These are phyloP conservation scores for Parnassius glacialis DNA, from an alignment of 2,888 invertebrate genomes.

Conservation along the genomic window DNA sequence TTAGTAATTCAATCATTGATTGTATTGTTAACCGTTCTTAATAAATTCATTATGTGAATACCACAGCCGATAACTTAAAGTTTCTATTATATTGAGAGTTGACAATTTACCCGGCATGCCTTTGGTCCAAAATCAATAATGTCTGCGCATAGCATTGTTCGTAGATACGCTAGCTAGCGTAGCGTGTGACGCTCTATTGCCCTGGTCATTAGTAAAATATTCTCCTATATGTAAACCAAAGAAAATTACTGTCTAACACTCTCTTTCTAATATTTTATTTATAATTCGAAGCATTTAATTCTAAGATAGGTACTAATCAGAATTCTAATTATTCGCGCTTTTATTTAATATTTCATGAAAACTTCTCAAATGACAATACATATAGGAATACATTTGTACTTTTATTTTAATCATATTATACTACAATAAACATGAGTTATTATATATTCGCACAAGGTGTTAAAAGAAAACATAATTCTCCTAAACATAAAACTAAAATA, in stretches of 20 bases:
- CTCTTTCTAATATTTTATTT: too few relatives aligned
- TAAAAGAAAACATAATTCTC: conserved; percentile 13
- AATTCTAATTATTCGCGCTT: conserved; percentile 14
- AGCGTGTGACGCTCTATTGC: conserved; percentile 29
- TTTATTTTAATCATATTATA: background rate
- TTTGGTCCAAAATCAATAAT: conserved; percentile 26
- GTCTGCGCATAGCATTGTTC: conserved; percentile 30
- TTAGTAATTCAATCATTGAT: too few relatives aligned
- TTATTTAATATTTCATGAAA: background rate
- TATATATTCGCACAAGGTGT: background rate
- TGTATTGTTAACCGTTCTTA: background rate
- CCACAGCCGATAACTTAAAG: conserved; percentile 5
- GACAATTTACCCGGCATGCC: conserved; percentile 16
- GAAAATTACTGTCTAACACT: background rate
- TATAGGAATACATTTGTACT: background rate
- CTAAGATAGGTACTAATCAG: too few relatives aligned
- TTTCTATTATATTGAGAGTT: conserved; percentile 12
- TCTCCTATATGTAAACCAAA: conserved; percentile 23
- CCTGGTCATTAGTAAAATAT: conserved; percentile 22
- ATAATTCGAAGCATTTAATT: too few relatives aligned
- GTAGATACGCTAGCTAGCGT: conserved; percentile 19
- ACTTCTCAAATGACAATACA: background rate
- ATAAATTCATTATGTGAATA: conserved; percentile 5
- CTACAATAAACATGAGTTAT: background rate
- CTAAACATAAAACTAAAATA: conserved; percentile 21